These are phyloP conservation scores for Piprites chloris DNA, from an alignment of 2,113 vertebrate genomes.

Conservation along the genomic window DNA sequence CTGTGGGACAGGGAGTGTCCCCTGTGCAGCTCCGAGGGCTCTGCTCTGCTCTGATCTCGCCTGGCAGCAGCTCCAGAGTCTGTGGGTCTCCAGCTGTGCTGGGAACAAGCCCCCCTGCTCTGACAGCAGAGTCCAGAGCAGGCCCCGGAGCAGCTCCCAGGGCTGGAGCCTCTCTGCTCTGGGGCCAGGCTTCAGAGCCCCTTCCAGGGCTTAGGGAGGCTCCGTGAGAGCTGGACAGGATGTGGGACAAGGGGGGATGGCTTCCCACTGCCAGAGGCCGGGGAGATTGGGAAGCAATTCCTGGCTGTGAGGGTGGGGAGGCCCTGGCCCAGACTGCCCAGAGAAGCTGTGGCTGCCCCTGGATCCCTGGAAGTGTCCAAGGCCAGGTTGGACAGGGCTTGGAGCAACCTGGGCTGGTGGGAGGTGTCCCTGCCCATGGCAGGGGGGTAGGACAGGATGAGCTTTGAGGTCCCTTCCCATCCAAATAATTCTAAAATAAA, in stretches of 20 bases:
- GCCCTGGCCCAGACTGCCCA: neutral
- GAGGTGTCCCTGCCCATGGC: neutral
- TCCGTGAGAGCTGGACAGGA: neutral
- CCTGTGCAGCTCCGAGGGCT: neutral
- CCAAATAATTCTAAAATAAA: neutral
- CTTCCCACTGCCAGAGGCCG: neutral
- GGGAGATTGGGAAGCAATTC: neutral
- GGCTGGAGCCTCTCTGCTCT: neutral
- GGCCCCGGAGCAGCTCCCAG: neutral
- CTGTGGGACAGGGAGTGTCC: neutral
- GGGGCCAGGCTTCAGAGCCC: neutral
- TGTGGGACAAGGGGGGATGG: neutral
- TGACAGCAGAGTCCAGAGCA: neutral
- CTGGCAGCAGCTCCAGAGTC: neutral
- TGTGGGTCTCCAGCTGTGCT: neutral
- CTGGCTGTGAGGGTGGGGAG: rapidly evolving
- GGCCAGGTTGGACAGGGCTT: neutral
- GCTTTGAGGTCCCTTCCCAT: neutral
- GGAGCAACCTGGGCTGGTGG: neutral
- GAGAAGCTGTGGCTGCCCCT: neutral
- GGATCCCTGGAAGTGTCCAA: neutral
- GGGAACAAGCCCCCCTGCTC: neutral
- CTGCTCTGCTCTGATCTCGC: neutral
- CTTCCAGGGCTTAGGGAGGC: neutral
- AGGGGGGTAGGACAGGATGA: neutral